Evolutionary conservation across 2,888 invertebrate species (phyloP).

Genomic region (Tipula vernalis): DNA sequence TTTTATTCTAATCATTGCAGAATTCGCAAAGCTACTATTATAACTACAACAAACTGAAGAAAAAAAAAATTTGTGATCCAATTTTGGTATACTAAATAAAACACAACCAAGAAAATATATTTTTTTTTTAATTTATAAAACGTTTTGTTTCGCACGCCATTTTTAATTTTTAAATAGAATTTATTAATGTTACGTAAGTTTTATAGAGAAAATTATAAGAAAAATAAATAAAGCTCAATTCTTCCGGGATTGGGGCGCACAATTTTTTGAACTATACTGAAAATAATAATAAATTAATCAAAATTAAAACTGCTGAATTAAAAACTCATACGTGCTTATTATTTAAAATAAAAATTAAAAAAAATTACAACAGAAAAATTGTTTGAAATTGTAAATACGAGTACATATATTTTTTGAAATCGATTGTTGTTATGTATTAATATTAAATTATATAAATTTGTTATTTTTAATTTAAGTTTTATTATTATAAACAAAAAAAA

Average conservation of each 20-base stretch:
- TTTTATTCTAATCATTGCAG: neutral
- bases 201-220: neutral
- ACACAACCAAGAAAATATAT: neutral
- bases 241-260: neutral
- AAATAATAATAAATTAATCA: neutral
- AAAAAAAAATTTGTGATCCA: neutral
- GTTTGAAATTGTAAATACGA: neutral
- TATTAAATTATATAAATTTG: neutral
- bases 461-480: slow-evolving; percentile 4
- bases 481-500: neutral
- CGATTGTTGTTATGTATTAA: neutral
- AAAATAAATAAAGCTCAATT: neutral
- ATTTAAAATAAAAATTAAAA: neutral
- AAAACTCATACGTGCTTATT: neutral
- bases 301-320: neutral
- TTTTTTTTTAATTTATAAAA: neutral
- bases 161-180: neutral
- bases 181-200: neutral
- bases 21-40: slow-evolving; percentile 5
- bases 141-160: neutral
- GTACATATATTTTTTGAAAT: neutral
- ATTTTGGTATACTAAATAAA: neutral
- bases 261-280: neutral
- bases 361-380: neutral
- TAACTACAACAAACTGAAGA: neutral